Percentiles rank a stretch among this genome's conserved stretches.
phyloP scores from a whole-genome alignment of 2,888 invertebrate genomes.

The Drepanosiphum platanoidis region DNA sequence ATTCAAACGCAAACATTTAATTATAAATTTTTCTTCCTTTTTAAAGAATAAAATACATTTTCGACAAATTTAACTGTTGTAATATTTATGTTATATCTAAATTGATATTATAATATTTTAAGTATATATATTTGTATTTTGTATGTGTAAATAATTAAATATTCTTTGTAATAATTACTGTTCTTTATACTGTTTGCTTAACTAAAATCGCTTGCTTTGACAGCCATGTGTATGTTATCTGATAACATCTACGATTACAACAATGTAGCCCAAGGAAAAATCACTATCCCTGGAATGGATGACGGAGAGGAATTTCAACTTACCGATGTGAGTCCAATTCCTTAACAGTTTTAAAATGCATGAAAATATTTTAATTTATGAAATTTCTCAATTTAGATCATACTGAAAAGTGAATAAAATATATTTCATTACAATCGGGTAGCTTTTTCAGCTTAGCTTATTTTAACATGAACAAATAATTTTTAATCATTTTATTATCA shows the following conservation, averaged over 20 bases:
- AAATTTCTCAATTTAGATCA: not conserved
- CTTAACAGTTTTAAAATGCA: not conserved
- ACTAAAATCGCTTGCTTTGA: slow-evolving; percentile 65
- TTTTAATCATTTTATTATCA: not conserved
- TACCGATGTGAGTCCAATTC: slow-evolving; percentile 84
- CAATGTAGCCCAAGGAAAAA: slow-evolving; percentile 97
- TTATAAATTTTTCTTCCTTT: not conserved
- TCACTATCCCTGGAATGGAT: slow-evolving; percentile 92
- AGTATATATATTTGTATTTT: slow-evolving; percentile 1
- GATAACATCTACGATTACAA: slow-evolving; percentile 93
- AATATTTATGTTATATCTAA: not conserved
- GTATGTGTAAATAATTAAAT: slow-evolving; percentile 21
- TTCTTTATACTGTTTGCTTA: slow-evolving; percentile 65
- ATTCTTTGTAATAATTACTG: slow-evolving; percentile 12
- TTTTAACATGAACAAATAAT: slow-evolving; percentile 25
- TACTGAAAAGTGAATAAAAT: not conserved
- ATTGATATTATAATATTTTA: not conserved
- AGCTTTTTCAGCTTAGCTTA: slow-evolving; percentile 50
- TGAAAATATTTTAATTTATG: not conserved
- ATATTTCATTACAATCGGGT: slow-evolving; percentile 27
- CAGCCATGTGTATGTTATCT: slow-evolving; percentile 83
- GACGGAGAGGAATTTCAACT: slow-evolving; percentile 91
- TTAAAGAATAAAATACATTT: not conserved
- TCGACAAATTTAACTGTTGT: slow-evolving; percentile 18
- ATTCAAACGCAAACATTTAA: not conserved